Conservation (phyloP, 2,113 vertebrate genomes). For the Numida meleagris region DNA sequence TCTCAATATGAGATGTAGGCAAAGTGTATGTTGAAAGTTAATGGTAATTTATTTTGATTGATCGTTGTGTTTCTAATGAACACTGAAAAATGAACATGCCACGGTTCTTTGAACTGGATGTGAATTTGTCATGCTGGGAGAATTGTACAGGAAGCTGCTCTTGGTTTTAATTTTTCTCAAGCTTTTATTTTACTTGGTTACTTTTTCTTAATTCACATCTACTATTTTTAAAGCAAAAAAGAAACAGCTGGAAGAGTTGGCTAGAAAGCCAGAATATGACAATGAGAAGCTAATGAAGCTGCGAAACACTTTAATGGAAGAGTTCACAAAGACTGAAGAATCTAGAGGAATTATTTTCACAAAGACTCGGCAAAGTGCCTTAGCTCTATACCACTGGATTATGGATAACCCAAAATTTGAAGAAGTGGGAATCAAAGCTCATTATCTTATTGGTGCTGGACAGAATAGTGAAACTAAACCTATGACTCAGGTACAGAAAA, state of each 20-base stretch:
- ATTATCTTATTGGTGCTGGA: slow-evolving; percentile 90
- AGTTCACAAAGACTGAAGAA: slow-evolving; percentile 81
- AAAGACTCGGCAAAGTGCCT: slow-evolving; percentile 89
- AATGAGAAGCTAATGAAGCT: slow-evolving; percentile 87
- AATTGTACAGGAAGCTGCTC: background rate
- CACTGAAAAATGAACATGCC: background rate
- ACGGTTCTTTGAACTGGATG: background rate
- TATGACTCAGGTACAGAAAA: slow-evolving; percentile 88
- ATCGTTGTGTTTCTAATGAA: background rate
- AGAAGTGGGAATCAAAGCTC: slow-evolving; percentile 84
- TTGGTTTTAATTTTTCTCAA: background rate
- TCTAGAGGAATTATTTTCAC: slow-evolving; percentile 95
- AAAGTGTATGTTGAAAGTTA: background rate
- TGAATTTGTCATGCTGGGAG: background rate
- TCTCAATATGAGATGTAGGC: background rate
- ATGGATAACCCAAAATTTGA: slow-evolving; percentile 89
- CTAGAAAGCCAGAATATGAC: slow-evolving; percentile 83
- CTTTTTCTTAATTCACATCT: slow-evolving; percentile 18
- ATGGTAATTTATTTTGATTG: background rate
- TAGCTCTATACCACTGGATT: slow-evolving; percentile 90
- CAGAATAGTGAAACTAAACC: slow-evolving; percentile 90
- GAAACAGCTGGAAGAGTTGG: slow-evolving; percentile 77
- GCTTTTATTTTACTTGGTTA: background rate
- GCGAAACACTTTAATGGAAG: slow-evolving; percentile 81
- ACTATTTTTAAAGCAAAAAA: slow-evolving; percentile 81